phyloP scores from a whole-genome alignment of 1,140 invertebrate genomes.

The Calliopsis andreniformis region DNA sequence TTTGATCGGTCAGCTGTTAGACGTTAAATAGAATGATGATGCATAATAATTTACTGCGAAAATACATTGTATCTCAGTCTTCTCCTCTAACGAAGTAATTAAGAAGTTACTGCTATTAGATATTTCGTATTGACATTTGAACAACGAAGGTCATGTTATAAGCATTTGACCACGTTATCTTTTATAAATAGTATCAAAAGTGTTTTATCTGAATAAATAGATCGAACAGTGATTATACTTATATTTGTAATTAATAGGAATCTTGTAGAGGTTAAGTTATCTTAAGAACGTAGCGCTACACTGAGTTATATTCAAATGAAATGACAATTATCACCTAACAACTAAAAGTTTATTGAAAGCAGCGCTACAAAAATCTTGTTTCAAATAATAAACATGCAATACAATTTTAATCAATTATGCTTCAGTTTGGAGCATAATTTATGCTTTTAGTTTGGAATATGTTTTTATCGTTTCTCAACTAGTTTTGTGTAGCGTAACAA shows the following conservation, averaged over 20 bases:
- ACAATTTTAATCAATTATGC: too few relatives aligned
- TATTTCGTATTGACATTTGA: neutral
- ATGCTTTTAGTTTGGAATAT: too few relatives aligned
- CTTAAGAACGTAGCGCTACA: neutral
- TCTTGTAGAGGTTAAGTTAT: conserved; percentile 7
- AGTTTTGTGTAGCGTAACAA: too few relatives aligned
- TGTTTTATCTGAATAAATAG: neutral
- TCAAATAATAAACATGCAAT: too few relatives aligned
- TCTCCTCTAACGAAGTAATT: too few relatives aligned
- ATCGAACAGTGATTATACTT: neutral
- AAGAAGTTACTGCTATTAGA: neutral
- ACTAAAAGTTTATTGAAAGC: too few relatives aligned
- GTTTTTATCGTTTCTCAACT: too few relatives aligned
- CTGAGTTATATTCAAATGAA: neutral
- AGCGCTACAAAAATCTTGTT: too few relatives aligned
- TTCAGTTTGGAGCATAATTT: too few relatives aligned
- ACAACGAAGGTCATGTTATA: neutral
- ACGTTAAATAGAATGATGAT: neutral
- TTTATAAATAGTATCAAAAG: neutral
- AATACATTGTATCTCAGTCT: neutral
- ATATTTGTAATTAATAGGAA: neutral
- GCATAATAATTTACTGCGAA: neutral
- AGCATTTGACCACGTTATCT: too few relatives aligned
- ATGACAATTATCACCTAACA: too few relatives aligned
- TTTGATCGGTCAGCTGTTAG: neutral